These are phyloP conservation scores for Hydropsyche tenuis DNA, from an alignment of 1,140 invertebrate genomes.

Conservation along the genomic window DNA sequence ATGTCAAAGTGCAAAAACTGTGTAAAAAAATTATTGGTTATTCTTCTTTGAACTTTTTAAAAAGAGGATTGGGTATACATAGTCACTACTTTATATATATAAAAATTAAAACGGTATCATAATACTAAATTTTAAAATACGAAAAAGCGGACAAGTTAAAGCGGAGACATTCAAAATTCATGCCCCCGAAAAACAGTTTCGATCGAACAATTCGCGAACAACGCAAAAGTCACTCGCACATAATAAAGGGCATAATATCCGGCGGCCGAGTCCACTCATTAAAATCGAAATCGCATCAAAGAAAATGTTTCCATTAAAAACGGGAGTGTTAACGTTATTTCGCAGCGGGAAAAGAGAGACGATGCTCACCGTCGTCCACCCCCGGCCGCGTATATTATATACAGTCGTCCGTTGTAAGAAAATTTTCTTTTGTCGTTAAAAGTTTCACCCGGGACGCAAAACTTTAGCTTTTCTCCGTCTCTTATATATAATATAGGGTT, in stretches of 20 bases:
- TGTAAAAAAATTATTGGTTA: too few species aligned
- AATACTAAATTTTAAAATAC: too few species aligned
- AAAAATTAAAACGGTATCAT: too few species aligned
- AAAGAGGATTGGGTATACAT: too few species aligned
- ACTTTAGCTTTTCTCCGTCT: conserved; percentile 24
- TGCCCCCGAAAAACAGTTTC: neutral
- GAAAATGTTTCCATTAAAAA: conserved; percentile 26
- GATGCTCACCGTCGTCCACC: too few species aligned
- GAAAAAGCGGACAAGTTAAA: too few species aligned
- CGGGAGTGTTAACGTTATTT: conserved; percentile 22
- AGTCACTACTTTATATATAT: too few species aligned
- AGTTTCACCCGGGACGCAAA: conserved; percentile 31
- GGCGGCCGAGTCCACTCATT: conserved; percentile 15
- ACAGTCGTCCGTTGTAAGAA: conserved; percentile 14
- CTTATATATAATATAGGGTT: too few species aligned
- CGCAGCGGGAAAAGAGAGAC: neutral
- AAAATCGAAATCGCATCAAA: conserved; percentile 26
- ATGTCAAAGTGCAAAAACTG: too few species aligned
- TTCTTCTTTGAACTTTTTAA: too few species aligned
- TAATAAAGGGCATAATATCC: neutral
- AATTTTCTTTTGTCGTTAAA: conserved; percentile 41
- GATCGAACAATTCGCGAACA: neutral
- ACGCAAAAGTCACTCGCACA: neutral
- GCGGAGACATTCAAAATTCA: too few species aligned
- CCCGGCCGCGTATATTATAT: too few species aligned